Base-by-base conservation (phyloP, 2,888 invertebrate species). In the Oscheius sp. region DNA sequence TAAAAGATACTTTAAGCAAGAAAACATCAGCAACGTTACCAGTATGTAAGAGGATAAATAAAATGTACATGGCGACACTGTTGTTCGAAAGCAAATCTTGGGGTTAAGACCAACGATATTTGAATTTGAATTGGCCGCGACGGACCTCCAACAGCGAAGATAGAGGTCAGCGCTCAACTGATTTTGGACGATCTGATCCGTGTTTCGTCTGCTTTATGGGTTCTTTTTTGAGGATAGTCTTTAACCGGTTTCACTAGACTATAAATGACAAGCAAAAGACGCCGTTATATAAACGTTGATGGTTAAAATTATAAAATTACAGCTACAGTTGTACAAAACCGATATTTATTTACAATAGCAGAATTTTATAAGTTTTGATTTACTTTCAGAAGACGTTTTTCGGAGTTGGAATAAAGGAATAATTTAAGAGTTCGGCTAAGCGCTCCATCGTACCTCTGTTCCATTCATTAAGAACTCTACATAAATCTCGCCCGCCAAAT, bases 101-200 rank as follows among this genome's bases (percentile, higher is more conserved):
- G 48, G 48, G 12, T 27, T n/a, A 15, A 15, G 23, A 12, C 25
- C 52, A 27, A n/a, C 52, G 52, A 29, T 27, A 61, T 61, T 61
- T 61, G 61, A 61, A 61, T 61, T 42, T 61, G 61, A 61, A 61
- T 61, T n/a, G 42, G 45, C 55, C 61, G 29, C 42, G 15, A 15
- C 15, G 45, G 61, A 61, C 57, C 57, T 20, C 57, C 39, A 57
- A 23, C 39, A 20, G 57, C 29, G 52, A 55, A n/a, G 42, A 61
- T 61, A 61, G 45, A 61, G 61, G 61, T 61, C 61, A 61, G 42
- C 50, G 20, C 12, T n/a, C 50, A 20, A 20, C 42, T 20, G 42
- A 42, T 3, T 42, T 42, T 42, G 42, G 42, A 42, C 42, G 42
- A 42, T 15, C 42, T 42, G 42, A 20, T 8, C 42, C 20, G 42